Percentiles rank a stretch among this genome's conserved stretches.
Evolutionary conservation across 53 echinoderm and acorn worm species (phyloP).

Genomic region (Echinarachnius parma): DNA sequence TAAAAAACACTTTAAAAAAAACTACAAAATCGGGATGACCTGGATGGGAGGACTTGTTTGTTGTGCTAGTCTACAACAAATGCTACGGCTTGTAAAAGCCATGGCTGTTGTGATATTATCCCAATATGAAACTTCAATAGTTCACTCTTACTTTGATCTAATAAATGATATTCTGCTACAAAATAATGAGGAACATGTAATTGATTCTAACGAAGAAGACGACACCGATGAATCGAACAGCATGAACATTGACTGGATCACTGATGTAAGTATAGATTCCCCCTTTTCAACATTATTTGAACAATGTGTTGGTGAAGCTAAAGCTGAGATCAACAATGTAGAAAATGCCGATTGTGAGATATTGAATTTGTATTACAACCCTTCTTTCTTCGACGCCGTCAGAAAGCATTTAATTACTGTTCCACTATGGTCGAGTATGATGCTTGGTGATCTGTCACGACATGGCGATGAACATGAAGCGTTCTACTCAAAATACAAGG

Average conservation of each 20-base stretch:
- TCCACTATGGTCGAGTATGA: not conserved
- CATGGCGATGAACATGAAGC: conserved; percentile 4
- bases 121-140: not conserved
- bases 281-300: not conserved
- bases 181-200: too few relatives aligned
- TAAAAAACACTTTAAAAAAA: not conserved
- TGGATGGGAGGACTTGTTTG: not conserved
- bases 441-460: not conserved
- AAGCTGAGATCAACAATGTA: not conserved
- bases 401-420: not conserved
- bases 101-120: not conserved
- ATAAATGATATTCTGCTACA: not conserved
- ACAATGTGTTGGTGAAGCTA: not conserved
- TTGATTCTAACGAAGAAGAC: not conserved
- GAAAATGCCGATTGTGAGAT: not conserved
- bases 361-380: not conserved
- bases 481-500: not conserved
- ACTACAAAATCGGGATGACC: not conserved
- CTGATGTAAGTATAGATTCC: not conserved
- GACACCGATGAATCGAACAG: not conserved
- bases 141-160: not conserved
- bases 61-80: not conserved
- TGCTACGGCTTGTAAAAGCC: not conserved
- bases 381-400: not conserved
- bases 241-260: not conserved